Evolutionary conservation across 2,888 invertebrate species (phyloP).

Genomic region (Euplagia quadripunctaria): DNA sequence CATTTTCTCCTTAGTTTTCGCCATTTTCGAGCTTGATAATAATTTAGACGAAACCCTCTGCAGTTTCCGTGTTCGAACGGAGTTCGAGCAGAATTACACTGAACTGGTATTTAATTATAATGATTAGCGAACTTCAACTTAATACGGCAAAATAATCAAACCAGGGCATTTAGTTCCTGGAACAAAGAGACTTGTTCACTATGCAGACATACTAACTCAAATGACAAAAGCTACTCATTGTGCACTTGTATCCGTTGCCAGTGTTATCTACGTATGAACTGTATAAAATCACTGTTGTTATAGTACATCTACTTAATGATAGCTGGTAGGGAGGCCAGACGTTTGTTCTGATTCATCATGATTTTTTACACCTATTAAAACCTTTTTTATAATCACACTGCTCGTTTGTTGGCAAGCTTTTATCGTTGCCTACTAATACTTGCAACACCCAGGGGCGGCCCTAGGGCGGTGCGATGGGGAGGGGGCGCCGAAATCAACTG

Average conservation of each 20-base stretch:
- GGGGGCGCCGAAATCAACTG: too few species aligned
- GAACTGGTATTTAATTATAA: slow-evolving; percentile 58
- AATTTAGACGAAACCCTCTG: slow-evolving; percentile 29
- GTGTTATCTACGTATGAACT: slow-evolving; percentile 37
- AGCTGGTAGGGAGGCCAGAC: not conserved
- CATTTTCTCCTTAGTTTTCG: slow-evolving; percentile 58
- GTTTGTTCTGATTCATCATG: too few species aligned
- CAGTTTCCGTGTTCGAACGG: slow-evolving; percentile 46
- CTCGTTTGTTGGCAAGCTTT: too few species aligned
- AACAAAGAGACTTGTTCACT: slow-evolving; percentile 50
- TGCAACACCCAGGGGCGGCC: too few species aligned
- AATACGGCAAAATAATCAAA: slow-evolving; percentile 37
- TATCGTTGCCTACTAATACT: too few species aligned
- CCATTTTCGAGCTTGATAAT: slow-evolving; percentile 58
- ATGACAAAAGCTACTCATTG: slow-evolving; percentile 39
- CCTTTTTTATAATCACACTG: too few species aligned
- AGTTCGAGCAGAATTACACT: slow-evolving; percentile 31
- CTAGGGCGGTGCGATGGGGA: too few species aligned
- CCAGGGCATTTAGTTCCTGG: slow-evolving; percentile 39
- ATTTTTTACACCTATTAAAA: too few species aligned
- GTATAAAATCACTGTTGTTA: slow-evolving; percentile 38
- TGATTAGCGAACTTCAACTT: slow-evolving; percentile 26
- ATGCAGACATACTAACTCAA: slow-evolving; percentile 37
- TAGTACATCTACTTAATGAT: slow-evolving; percentile 22
- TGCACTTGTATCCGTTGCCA: slow-evolving; percentile 28